Evolutionary conservation across 2,113 vertebrate genomes (phyloP).

Genomic region (Oophaga pumilio): DNA sequence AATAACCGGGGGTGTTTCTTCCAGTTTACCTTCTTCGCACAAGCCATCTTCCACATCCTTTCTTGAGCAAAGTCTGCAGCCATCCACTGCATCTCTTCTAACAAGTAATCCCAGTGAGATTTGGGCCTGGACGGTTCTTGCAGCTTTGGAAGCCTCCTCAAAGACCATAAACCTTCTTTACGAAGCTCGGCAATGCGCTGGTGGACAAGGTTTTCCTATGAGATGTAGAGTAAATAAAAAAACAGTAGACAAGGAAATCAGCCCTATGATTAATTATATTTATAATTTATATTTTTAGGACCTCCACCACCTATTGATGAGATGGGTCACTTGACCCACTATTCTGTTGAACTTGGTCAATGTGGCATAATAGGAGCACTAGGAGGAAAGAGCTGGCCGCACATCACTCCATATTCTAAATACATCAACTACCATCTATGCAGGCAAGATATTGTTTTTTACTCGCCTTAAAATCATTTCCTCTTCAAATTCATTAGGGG

Average conservation of each 20-base stretch:
- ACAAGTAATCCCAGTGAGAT: slow-evolving; percentile 96
- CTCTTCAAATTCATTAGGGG: too few species aligned
- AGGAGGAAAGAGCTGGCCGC: too few species aligned
- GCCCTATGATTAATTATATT: neutral
- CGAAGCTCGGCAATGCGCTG: slow-evolving; percentile 88
- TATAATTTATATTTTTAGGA: too few species aligned
- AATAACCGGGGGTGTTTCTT: neutral
- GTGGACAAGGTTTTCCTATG: slow-evolving; percentile 81
- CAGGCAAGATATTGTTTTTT: too few species aligned
- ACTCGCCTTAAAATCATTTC: too few species aligned
- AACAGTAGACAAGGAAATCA: neutral
- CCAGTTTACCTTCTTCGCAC: slow-evolving; percentile 88
- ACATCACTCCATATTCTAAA: too few species aligned
- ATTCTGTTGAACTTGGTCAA: too few species aligned
- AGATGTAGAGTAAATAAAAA: neutral
- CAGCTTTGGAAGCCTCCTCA: slow-evolving; percentile 91
- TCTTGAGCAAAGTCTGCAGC: slow-evolving; percentile 97
- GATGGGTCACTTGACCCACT: too few species aligned
- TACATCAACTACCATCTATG: too few species aligned
- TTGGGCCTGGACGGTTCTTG: slow-evolving; percentile 89
- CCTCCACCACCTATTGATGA: too few species aligned
- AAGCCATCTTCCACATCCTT: slow-evolving; percentile 93
- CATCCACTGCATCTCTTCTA: slow-evolving; percentile 99
- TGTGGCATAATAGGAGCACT: too few species aligned
- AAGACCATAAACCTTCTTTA: slow-evolving; percentile 94